phyloP scores from a whole-genome alignment of 2,888 invertebrate genomes.

The Cephus pulcher region DNA sequence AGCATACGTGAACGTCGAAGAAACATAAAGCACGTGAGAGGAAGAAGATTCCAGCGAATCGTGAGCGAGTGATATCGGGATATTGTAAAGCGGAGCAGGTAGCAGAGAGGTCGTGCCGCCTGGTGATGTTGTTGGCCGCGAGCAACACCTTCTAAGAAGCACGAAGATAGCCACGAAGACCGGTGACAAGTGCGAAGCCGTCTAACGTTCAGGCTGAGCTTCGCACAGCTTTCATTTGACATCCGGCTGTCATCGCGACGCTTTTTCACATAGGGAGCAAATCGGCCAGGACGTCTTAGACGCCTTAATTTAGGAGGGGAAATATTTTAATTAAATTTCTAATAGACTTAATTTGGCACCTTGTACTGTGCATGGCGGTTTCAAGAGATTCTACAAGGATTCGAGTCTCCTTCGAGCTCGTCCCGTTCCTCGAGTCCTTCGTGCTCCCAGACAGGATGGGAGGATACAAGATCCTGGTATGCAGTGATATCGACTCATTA shows the following conservation, averaged over 20 bases:
- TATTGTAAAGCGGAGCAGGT: slow-evolving; percentile 38
- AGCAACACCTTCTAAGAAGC: slow-evolving; percentile 47
- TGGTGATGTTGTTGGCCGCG: slow-evolving; percentile 40
- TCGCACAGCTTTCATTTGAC: not conserved
- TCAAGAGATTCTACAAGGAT: not conserved
- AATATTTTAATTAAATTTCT: not conserved
- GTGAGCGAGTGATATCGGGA: slow-evolving; percentile 52
- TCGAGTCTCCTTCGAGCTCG: slow-evolving; percentile 12
- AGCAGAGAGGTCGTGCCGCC: slow-evolving; percentile 43
- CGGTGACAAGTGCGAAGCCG: slow-evolving; percentile 52
- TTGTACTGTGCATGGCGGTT: not conserved
- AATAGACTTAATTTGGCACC: not conserved
- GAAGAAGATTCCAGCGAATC: slow-evolving; percentile 55
- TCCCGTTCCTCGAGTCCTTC: slow-evolving; percentile 10
- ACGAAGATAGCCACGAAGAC: slow-evolving; percentile 41
- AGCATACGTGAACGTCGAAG: slow-evolving; percentile 5
- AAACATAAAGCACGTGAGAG: slow-evolving; percentile 34
- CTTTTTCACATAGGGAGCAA: not conserved
- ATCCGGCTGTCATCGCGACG: not conserved
- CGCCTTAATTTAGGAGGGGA: not conserved
- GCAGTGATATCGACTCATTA: slow-evolving; percentile 66
- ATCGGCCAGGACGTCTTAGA: not conserved
- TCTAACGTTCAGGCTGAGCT: slow-evolving; percentile 16
- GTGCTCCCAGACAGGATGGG: slow-evolving; percentile 21
- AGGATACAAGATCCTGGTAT: slow-evolving; percentile 65